Evolutionary conservation across 1,140 invertebrate species (phyloP), one percentile per base, ranked within the genome.

Genomic region (Pseudobourletiella spinata): DNA sequence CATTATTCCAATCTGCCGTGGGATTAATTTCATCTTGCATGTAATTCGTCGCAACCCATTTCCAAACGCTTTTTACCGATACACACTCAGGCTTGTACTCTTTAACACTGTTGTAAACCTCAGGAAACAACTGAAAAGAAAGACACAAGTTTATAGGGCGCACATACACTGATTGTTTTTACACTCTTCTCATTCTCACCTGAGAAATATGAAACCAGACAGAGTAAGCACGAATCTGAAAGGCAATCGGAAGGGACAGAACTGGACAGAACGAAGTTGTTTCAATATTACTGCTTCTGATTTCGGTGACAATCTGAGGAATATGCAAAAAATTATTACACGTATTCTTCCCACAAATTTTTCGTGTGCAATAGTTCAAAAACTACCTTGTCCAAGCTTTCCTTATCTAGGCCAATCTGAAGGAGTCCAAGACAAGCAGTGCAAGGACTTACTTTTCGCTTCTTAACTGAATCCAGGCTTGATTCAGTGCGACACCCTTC

Each of bases 61-160:
- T 86, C 83, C 83, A 86, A 48, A 80, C 76, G 67, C 85, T 83
- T 74, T 86, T 86, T 1, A 85, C 66, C 3, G 76, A 73, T 24
- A 74, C 69, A 73, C 74, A 76, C 67, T 72, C 76, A 63, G 66
- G 73, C 43, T 66, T 70, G 18, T 64, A 58, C 1, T 57, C 54
- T 43, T 65, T 51, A 22, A 57, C 64, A 8, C 15, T n/a, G n/a
- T 32, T 39, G 32, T 61, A 61, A 14, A 61, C n/a, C 1, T 35
- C 15, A 6, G 63, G 50, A 42, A 62, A 71, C 59, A 61, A 59
- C 58, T 69, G 30, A 2, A 63, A 59, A 3, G 52, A 26, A 35
- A 39, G 32, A 39, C 8, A 75, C 67, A 63, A n/a, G 60, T 66
- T 39, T 57, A 30, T 26, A 39, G 8, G 8, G 8, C 32, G 32